These are phyloP conservation scores for Drosophila kurseongensis DNA, from an alignment of 1,140 invertebrate genomes.

Conservation along the genomic window DNA sequence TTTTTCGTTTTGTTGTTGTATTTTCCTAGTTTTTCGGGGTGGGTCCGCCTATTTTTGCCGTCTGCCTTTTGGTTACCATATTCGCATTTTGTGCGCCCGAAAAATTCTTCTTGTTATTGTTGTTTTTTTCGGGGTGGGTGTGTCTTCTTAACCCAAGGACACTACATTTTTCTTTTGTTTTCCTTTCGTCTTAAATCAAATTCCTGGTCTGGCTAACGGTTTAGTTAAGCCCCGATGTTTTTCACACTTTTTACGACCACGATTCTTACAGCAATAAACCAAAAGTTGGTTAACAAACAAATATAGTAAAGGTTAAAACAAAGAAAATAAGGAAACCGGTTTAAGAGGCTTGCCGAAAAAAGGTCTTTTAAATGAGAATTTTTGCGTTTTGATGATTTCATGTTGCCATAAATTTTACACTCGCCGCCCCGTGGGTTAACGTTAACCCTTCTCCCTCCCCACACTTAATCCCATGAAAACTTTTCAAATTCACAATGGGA, in stretches of 20 bases:
- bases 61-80: constrained; percentile 45
- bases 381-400: constrained; percentile 68
- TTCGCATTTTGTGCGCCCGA: constrained; percentile 65
- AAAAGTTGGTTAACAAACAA: constrained; percentile 7
- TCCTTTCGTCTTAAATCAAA: not conserved
- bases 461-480: constrained; percentile 5
- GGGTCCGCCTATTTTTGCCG: constrained; percentile 62
- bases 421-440: constrained; percentile 9
- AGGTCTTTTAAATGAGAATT: constrained; percentile 50
- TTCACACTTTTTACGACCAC: not conserved
- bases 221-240: no score
- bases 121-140: constrained; percentile 43
- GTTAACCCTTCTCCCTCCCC: constrained; percentile 1
- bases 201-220: not conserved
- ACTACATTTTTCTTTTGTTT: constrained; percentile 7
- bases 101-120: constrained; percentile 25
- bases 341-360: constrained; percentile 31
- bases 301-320: constrained; percentile 1
- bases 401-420: constrained; percentile 46
- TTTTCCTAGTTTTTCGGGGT: constrained; percentile 63
- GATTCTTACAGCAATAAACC: constrained; percentile 31
- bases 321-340: constrained; percentile 32
- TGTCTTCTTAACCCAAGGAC: constrained; percentile 41
- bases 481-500: constrained; percentile 22
- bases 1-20: constrained; percentile 1